These are phyloP conservation scores for Polietes domitor DNA, from an alignment of 2,888 invertebrate species.

Conservation along the genomic window DNA sequence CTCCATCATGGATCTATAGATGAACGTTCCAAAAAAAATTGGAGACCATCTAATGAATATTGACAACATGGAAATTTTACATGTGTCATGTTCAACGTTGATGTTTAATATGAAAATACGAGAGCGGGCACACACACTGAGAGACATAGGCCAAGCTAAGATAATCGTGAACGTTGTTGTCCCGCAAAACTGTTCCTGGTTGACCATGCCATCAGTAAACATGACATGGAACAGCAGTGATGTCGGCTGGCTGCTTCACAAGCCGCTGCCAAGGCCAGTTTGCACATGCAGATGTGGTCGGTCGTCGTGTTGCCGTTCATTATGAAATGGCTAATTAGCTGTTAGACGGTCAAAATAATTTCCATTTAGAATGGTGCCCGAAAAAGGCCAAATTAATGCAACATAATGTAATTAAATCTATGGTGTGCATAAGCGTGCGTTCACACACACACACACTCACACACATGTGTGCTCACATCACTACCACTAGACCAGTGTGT, in stretches of 20 bases:
- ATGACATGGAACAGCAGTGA: conserved; percentile 1
- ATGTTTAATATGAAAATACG: conserved; percentile 51
- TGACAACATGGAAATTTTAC: conserved; percentile 58
- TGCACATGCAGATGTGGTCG: conserved; percentile 21
- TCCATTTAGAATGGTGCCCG: conserved; percentile 20
- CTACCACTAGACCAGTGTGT: no score
- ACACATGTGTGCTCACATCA: conserved; percentile 9
- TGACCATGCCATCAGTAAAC: conserved; percentile 12
- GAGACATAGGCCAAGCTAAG: no score
- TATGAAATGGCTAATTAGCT: conserved; percentile 57
- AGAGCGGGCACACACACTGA: background rate
- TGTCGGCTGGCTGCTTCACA: no score
- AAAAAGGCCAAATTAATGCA: conserved; percentile 30
- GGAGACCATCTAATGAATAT: conserved; percentile 60
- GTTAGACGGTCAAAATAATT: conserved; percentile 56
- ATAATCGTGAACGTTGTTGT: conserved; percentile 4
- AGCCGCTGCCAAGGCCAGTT: background rate
- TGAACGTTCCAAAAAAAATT: background rate
- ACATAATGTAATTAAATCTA: conserved; percentile 46
- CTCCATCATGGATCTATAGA: background rate
- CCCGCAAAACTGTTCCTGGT: background rate
- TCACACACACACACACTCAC: conserved; percentile 4
- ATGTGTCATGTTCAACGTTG: conserved; percentile 47
- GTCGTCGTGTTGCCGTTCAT: conserved; percentile 41
- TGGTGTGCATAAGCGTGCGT: background rate